phyloP scores from a whole-genome alignment of 2,113 vertebrate species.

The Oriolus oriolus region DNA sequence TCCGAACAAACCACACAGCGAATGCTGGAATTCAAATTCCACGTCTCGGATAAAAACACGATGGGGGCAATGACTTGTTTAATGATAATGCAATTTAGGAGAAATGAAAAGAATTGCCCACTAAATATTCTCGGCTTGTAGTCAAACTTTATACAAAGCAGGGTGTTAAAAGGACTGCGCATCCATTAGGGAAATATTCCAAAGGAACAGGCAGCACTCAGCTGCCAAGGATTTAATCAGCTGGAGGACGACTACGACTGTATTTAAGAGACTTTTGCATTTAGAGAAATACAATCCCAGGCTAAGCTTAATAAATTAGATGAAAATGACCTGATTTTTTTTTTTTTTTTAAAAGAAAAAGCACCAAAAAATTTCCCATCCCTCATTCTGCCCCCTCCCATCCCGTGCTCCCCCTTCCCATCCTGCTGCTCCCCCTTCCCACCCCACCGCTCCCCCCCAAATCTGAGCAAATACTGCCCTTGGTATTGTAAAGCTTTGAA shows the following conservation, averaged over 20 bases:
- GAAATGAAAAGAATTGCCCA: constrained; percentile 25
- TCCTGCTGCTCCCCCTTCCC: neutral
- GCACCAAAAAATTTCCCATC: neutral
- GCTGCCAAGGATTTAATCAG: neutral
- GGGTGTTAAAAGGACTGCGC: neutral
- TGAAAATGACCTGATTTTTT: constrained; percentile 77
- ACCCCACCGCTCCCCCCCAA: neutral
- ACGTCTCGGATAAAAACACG: neutral
- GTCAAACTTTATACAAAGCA: constrained; percentile 39
- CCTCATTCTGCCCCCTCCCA: neutral
- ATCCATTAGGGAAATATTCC: constrained; percentile 15
- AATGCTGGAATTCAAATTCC: neutral
- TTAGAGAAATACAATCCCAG: constrained; percentile 63
- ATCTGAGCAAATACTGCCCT: constrained; percentile 96
- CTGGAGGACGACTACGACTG: neutral
- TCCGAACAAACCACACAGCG: neutral
- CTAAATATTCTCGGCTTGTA: constrained; percentile 45
- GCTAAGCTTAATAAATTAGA: constrained; percentile 86
- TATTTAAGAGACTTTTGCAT: constrained; percentile 44
- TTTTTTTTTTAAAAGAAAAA: neutral
- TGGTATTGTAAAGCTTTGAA: constrained; percentile 97
- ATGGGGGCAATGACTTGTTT: constrained; percentile 40
- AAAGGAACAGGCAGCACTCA: neutral
- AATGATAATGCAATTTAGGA: constrained; percentile 48
- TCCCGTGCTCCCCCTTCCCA: neutral